phyloP scores from a whole-genome alignment of 2,888 invertebrate species.

The Tridacna crocea region DNA sequence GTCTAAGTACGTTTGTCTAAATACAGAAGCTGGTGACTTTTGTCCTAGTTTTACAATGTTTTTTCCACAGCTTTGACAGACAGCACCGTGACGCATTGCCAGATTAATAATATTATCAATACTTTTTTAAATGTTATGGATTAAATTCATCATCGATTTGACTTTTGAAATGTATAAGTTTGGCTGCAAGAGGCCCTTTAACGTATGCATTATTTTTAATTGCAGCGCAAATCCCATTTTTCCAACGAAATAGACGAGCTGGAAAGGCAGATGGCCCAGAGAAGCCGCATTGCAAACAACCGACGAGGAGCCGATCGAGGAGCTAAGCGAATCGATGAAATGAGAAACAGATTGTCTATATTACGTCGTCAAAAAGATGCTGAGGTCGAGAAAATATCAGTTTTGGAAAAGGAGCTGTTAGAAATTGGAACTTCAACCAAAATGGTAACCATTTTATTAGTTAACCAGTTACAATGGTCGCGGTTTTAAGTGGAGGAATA shows the following conservation, averaged over 20 bases:
- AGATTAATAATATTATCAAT: no score
- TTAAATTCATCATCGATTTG: no score
- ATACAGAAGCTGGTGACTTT: no score
- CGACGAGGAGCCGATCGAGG: slow-evolving; percentile 43
- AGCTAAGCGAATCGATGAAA: slow-evolving; percentile 48
- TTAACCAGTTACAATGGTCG: no score
- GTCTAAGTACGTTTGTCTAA: no score
- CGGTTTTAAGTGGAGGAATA: no score
- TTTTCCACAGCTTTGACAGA: no score
- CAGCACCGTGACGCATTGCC: no score
- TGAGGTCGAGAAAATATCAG: slow-evolving; percentile 20
- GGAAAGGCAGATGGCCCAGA: slow-evolving; percentile 42
- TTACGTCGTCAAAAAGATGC: slow-evolving; percentile 39
- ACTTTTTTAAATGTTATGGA: no score
- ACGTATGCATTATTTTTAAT: neutral
- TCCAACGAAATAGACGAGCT: slow-evolving; percentile 46
- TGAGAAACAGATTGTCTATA: slow-evolving; percentile 39
- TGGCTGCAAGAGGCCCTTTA: no score
- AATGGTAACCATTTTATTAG: neutral
- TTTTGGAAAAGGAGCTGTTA: slow-evolving; percentile 14
- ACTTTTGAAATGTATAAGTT: no score
- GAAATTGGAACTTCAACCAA: slow-evolving; percentile 6
- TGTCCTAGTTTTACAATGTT: no score
- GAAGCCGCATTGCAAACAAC: slow-evolving; percentile 50
- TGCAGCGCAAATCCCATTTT: slow-evolving; percentile 5